A percentile compares a stretch with the other conserved stretches of the same genome.
Evolutionary conservation across 2,797 vertebrate genomes (phyloP).

Genomic region (Australoheros facetus): DNA sequence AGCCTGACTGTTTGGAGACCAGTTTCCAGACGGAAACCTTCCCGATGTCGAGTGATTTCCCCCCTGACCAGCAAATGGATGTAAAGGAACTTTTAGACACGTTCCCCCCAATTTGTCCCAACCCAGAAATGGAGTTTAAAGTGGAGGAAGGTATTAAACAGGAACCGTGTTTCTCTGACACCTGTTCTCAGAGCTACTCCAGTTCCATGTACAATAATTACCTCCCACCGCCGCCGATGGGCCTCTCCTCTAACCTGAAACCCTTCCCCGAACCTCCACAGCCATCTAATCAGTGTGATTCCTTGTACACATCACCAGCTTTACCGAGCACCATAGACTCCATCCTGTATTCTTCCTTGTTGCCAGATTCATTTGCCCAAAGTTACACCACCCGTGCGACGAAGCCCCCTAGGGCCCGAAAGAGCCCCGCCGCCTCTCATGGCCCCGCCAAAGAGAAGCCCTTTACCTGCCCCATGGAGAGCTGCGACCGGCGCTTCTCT

Average conservation of each 20-base stretch:
- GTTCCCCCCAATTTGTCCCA: conserved; percentile 81
- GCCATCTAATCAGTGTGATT: conserved; percentile 78
- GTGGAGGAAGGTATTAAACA: conserved; percentile 83
- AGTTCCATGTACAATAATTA: conserved; percentile 79
- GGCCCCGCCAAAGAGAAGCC: conserved; percentile 95
- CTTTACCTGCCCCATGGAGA: conserved; percentile 95
- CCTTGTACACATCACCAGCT: conserved; percentile 75
- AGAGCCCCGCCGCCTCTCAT: conserved; percentile 87
- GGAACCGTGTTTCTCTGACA: conserved; percentile 84
- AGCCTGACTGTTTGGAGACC: conserved; percentile 83
- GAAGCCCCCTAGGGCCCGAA: conserved; percentile 85
- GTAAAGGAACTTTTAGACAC: conserved; percentile 86
- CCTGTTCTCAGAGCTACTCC: conserved; percentile 81
- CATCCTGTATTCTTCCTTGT: conserved; percentile 78
- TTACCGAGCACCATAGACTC: conserved; percentile 81
- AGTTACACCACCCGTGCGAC: conserved; percentile 85
- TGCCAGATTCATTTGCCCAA: conserved; percentile 75
- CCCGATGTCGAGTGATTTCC: conserved; percentile 82
- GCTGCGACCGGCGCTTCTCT: conserved; percentile 94
- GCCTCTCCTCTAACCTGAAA: conserved; percentile 79
- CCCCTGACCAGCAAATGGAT: conserved; percentile 84
- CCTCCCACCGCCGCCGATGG: conserved; percentile 77
- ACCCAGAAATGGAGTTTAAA: conserved; percentile 84
- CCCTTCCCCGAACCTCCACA: conserved; percentile 79
- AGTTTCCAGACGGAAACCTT: conserved; percentile 85